phyloP scores from a whole-genome alignment of 2,888 invertebrate species.

The Apocheima hispidaria region DNA sequence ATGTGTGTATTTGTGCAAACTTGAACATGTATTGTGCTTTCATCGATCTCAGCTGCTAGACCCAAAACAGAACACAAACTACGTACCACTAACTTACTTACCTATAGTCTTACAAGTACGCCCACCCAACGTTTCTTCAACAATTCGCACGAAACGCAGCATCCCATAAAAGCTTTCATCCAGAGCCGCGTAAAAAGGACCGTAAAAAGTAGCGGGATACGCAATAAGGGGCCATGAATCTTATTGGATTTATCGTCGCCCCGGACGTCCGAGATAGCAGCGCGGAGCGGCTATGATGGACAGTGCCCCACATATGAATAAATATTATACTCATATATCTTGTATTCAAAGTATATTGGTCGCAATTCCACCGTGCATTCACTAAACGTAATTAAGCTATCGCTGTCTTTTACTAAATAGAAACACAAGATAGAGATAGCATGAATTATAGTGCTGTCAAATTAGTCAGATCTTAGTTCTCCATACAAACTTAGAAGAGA shows the following conservation, averaged over 20 bases:
- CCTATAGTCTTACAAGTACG: no score
- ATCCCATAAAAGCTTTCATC: conserved; percentile 44
- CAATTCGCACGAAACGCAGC: conserved; percentile 35
- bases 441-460: no score
- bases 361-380: no score
- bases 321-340: not conserved
- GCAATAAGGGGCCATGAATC: conserved; percentile 67
- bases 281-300: conserved; percentile 23
- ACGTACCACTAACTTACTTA: not conserved
- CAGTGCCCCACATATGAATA: conserved; percentile 9
- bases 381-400: no score
- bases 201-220: conserved; percentile 52
- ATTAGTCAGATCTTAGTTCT: no score
- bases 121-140: conserved; percentile 6
- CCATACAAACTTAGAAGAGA: not conserved
- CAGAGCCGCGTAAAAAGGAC: conserved; percentile 45
- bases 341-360: no score
- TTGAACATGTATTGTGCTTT: no score
- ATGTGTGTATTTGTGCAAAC: not conserved
- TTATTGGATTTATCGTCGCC: conserved; percentile 65
- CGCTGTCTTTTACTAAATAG: no score
- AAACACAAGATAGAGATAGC: no score
- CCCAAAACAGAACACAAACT: not conserved
- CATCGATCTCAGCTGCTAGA: not conserved
- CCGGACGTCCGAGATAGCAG: conserved; percentile 27